Evolutionary conservation across 2,113 vertebrate genomes (phyloP).

Genomic region (Pelusios castaneus): DNA sequence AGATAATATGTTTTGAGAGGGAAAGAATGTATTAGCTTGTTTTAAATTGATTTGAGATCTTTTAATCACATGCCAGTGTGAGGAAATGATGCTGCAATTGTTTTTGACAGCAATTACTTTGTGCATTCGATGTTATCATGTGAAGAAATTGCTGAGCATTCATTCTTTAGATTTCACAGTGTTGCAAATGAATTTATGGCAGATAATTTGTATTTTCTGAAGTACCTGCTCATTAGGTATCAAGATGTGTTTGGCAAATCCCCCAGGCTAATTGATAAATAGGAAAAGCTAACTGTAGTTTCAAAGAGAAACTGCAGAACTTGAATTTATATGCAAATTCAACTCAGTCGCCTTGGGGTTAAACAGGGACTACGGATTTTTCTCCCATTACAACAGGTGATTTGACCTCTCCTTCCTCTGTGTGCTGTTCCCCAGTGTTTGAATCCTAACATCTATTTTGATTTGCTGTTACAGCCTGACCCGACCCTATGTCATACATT

Average conservation of each 20-base stretch:
- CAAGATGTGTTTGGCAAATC: conserved; percentile 58
- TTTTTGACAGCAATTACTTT: conserved; percentile 50
- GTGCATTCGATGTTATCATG: conserved; percentile 19
- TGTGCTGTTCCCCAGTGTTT: no score
- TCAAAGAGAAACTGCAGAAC: no score
- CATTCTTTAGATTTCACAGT: conserved; percentile 44
- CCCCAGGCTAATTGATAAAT: conserved; percentile 64
- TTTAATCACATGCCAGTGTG: conserved; percentile 22
- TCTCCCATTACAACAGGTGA: no score
- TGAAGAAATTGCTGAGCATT: conserved; percentile 51
- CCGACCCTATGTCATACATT: no score
- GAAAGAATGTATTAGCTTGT: background rate
- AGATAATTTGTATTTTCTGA: conserved; percentile 62
- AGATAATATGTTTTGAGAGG: background rate
- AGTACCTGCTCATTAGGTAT: conserved; percentile 54
- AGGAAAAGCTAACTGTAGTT: conserved; percentile 62
- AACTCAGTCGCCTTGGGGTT: no score
- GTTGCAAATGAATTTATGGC: conserved; percentile 56
- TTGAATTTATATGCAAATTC: no score
- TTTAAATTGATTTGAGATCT: background rate
- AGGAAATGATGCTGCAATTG: conserved; percentile 44
- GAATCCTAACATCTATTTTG: no score
- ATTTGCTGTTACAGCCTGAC: no score
- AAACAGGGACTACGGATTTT: no score
- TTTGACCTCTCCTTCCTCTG: no score